Evolutionary conservation across 2,797 vertebrate genomes (phyloP), one percentile per base, ranked within the genome.

Genomic region (Phalloptychus januarius): DNA sequence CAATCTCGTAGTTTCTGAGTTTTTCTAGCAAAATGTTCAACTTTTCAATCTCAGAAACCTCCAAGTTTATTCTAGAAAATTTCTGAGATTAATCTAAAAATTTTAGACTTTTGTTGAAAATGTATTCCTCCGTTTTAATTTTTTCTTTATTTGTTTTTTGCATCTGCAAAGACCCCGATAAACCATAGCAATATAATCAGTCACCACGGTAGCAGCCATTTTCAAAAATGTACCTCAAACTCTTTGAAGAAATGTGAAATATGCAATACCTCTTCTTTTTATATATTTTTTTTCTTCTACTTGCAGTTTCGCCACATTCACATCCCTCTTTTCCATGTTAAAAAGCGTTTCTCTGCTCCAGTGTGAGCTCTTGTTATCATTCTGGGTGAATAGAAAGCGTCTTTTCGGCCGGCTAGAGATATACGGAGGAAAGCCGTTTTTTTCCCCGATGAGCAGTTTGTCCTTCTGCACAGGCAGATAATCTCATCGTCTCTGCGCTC

Each of bases 401-500:
- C 4, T 42, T 75, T 72, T 67, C 6, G 28, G 48, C 56, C 73
- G 76, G 48, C 72, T 11, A 72, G 31, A 87, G 54, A 78, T 75
- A 71, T 65, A 71, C 50, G 4, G 65, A 42, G 83, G 48, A 79
- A 28, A 78, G 71, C 63, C 36, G 4, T 71, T n/a, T 75, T n/a
- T 75, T 82, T 86, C 63, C 63, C 72, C 40, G 18, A 78, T 18
- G 83, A 88, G 79, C 88, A 82, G 80, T 72, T 63, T 73, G 84
- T 86, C 83, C 85, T 85, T 86, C 88, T 82, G 82, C 87, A 88
- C 82, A 88, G 71, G 65, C 89, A 87, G 85, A 92, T 93, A 91
- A 95, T 94, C 94, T 91, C 86, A 75, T 86, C 61, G 83, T 83
- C 85, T 91, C 74, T 77, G 76, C n/a, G 76, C 89, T 87, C 86